phyloP scores from a whole-genome alignment of 2,113 vertebrate genomes.

The Scartelaos histophorus region DNA sequence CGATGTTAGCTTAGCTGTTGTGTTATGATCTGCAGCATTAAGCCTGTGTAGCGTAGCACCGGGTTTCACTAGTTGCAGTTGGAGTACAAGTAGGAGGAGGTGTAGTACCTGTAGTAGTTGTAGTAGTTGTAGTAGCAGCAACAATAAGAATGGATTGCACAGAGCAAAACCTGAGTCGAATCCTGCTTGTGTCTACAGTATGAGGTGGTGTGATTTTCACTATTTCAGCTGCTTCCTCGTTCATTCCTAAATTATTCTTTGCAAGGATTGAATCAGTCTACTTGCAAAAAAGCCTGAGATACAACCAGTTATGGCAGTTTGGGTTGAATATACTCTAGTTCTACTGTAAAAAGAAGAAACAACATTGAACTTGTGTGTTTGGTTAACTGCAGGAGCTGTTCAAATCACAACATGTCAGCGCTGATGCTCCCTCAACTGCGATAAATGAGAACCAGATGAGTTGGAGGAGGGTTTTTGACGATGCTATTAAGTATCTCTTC shows the following conservation, averaged over 20 bases:
- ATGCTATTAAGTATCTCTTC: slow-evolving; percentile 8
- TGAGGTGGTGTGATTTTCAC: slow-evolving; percentile 47
- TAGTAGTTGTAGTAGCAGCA: slow-evolving; percentile 70
- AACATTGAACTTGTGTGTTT: slow-evolving; percentile 11
- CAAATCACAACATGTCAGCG: slow-evolving; percentile 65
- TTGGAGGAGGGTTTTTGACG: background rate
- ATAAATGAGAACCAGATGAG: slow-evolving; percentile 40
- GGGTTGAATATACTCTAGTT: slow-evolving; percentile 37
- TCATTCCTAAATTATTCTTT: slow-evolving; percentile 43
- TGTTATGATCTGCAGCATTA: slow-evolving; percentile 63
- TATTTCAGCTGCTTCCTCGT: slow-evolving; percentile 37
- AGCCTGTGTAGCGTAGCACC: slow-evolving; percentile 61
- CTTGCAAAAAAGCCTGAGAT: slow-evolving; percentile 68
- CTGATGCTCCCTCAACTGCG: slow-evolving; percentile 44
- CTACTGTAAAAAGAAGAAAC: slow-evolving; percentile 23
- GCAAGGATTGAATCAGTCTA: slow-evolving; percentile 33
- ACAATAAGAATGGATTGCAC: slow-evolving; percentile 61
- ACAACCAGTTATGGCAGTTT: slow-evolving; percentile 63
- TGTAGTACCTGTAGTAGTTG: slow-evolving; percentile 53
- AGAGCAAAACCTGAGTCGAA: slow-evolving; percentile 73
- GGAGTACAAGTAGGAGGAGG: slow-evolving; percentile 35
- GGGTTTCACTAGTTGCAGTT: slow-evolving; percentile 55
- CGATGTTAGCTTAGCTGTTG: slow-evolving; percentile 49
- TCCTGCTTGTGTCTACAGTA: slow-evolving; percentile 43
- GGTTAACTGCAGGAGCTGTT: slow-evolving; percentile 15